phyloP scores from a whole-genome alignment of 2,797 vertebrate species.

The Oreonectes daqikongensis region DNA sequence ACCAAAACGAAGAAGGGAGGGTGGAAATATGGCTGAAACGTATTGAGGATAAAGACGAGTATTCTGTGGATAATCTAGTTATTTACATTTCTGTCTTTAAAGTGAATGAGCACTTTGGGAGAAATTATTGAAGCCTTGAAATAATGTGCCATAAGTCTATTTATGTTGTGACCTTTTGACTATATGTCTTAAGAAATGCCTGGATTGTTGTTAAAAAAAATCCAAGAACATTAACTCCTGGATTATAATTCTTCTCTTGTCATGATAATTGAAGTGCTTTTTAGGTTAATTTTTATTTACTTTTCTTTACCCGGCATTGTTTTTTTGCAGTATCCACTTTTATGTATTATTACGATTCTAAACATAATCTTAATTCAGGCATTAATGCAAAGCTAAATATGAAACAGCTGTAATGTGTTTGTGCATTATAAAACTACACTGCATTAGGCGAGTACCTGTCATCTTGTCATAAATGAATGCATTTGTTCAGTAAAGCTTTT shows the following conservation, averaged over 20 bases:
- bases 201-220: background rate
- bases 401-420: no score
- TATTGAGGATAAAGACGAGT: constrained; percentile 74
- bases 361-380: background rate
- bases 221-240: background rate
- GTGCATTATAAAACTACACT: background rate
- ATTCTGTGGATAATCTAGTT: constrained; percentile 76
- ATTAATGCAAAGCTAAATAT: no score
- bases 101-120: constrained; percentile 83
- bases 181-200: background rate
- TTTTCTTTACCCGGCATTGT: no score
- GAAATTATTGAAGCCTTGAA: constrained; percentile 73
- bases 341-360: background rate
- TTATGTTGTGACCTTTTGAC: background rate
- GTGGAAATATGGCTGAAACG: constrained; percentile 75
- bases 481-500: background rate
- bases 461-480: background rate
- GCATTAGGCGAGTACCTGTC: background rate
- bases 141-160: background rate
- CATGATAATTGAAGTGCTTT: no score
- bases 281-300: background rate
- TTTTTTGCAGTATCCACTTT: background rate
- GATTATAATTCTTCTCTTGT: no score
- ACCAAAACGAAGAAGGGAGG: constrained; percentile 76
- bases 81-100: constrained; percentile 77